Percentiles rank a stretch among this genome's conserved stretches.
phyloP scores from a whole-genome alignment of 2,113 vertebrate species.

The Haemorhous mexicanus region DNA sequence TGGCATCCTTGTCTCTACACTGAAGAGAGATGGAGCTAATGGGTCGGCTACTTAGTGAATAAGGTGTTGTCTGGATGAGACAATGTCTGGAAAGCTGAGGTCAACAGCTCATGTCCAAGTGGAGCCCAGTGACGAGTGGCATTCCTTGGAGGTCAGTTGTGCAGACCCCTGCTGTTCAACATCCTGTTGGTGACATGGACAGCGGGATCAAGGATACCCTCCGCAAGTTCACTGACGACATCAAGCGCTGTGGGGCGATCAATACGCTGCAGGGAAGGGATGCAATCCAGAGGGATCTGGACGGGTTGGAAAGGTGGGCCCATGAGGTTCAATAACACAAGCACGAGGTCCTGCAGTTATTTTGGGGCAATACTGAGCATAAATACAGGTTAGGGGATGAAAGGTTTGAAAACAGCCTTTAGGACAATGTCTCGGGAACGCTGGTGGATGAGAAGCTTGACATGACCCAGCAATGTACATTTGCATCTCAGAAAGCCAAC shows the following conservation, averaged over 20 bases:
- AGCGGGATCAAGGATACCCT: background rate
- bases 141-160: background rate
- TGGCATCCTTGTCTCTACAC: background rate
- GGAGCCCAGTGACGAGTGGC: rapidly evolving
- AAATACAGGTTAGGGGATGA: background rate
- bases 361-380: background rate
- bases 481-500: background rate
- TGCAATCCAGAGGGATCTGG: background rate
- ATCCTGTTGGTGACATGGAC: background rate
- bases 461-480: background rate
- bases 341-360: background rate
- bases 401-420: background rate
- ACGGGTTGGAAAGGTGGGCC: background rate
- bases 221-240: background rate
- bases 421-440: background rate
- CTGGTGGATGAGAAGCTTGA: background rate
- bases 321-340: background rate
- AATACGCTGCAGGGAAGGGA: background rate
- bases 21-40: background rate
- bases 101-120: background rate
- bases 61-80: background rate
- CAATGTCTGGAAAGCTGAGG: background rate
- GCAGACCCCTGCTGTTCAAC: background rate
- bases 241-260: rapidly evolving
- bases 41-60: background rate